Evolutionary conservation across 2,888 invertebrate species (phyloP).

Genomic region (Horisme vitalbata): DNA sequence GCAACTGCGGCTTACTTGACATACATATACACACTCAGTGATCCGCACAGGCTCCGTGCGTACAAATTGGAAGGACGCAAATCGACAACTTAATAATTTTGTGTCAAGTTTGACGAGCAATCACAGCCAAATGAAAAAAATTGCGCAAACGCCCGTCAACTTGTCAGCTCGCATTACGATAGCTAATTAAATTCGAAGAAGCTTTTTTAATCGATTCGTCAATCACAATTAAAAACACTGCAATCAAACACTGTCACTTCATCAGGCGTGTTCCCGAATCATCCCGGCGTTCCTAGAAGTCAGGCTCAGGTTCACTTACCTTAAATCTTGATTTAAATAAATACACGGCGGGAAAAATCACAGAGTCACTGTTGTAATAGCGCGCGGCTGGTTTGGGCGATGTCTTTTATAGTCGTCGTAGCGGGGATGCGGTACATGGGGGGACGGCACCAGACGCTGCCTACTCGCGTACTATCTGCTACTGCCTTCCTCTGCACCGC

Average conservation of each 20-base stretch:
- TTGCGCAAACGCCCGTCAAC: slow-evolving; percentile 40
- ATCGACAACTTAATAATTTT: slow-evolving; percentile 40
- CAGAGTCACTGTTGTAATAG: slow-evolving; percentile 81
- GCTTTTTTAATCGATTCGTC: slow-evolving; percentile 11
- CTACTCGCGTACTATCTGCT: slow-evolving; percentile 35
- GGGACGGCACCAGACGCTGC: slow-evolving; percentile 44
- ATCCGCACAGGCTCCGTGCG: slow-evolving; percentile 48
- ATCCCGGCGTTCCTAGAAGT: slow-evolving; percentile 48
- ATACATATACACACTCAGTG: slow-evolving; percentile 60
- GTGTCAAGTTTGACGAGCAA: slow-evolving; percentile 44
- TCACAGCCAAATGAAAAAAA: slow-evolving; percentile 39
- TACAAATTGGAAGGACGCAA: slow-evolving; percentile 47
- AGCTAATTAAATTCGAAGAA: slow-evolving; percentile 29
- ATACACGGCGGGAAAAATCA: slow-evolving; percentile 77
- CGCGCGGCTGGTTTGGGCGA: slow-evolving; percentile 75
- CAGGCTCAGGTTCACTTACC: slow-evolving; percentile 66
- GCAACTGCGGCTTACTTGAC: slow-evolving; percentile 69
- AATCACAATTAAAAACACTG: slow-evolving; percentile 28
- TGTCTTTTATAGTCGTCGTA: slow-evolving; percentile 74
- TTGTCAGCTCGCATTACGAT: slow-evolving; percentile 30
- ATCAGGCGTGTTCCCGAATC: slow-evolving; percentile 42
- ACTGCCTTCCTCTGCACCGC: neutral
- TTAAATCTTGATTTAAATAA: slow-evolving; percentile 65
- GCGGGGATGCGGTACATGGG: slow-evolving; percentile 73
- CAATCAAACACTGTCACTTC: slow-evolving; percentile 27